phyloP scores from a whole-genome alignment of 2,113 vertebrate species.

The Zapornia atra region DNA sequence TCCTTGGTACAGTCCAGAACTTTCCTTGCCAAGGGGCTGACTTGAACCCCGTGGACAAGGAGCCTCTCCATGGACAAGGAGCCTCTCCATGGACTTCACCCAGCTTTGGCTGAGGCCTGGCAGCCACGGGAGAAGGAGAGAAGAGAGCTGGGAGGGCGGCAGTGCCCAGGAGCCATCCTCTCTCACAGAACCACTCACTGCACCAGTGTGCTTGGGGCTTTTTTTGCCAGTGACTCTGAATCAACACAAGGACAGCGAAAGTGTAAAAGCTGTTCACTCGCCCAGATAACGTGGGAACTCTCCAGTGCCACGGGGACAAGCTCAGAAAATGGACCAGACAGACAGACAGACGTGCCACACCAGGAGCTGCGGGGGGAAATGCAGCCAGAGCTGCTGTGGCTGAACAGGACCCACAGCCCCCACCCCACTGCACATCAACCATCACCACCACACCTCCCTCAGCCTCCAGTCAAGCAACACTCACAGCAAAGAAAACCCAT shows the following conservation, averaged over 20 bases:
- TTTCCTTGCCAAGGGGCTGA: neutral
- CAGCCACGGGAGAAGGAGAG: neutral
- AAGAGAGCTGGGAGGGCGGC: neutral
- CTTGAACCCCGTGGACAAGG: neutral
- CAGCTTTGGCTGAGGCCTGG: neutral
- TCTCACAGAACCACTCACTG: neutral
- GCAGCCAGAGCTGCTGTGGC: neutral
- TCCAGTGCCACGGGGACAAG: neutral
- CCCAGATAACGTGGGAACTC: neutral
- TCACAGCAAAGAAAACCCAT: neutral
- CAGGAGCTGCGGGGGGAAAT: neutral
- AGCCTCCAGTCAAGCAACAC: neutral
- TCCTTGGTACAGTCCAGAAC: neutral
- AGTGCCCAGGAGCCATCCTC: fast-evolving
- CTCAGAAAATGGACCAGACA: neutral
- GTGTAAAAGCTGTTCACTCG: neutral
- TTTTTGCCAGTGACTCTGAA: neutral
- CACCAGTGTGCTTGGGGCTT: neutral
- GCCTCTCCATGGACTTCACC: neutral
- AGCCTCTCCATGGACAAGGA: neutral
- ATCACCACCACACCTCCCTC: neutral
- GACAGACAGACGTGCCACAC: neutral
- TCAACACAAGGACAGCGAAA: neutral
- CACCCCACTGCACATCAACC: neutral
- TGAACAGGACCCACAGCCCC: neutral